Evolutionary conservation across 1,140 invertebrate species (phyloP).

Genomic region (Brachionus sp.): DNA sequence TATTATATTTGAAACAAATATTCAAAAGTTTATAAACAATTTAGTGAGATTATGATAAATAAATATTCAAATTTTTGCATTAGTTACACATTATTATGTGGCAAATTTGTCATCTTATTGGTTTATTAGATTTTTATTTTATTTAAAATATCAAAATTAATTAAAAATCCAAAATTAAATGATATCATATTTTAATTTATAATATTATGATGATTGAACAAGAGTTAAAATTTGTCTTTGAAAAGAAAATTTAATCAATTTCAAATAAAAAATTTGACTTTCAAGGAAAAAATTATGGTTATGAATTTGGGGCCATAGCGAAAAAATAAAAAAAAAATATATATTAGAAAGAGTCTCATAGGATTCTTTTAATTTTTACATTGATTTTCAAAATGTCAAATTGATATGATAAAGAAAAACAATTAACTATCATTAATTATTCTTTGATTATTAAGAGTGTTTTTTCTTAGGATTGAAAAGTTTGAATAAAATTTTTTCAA

Average conservation of each 20-base stretch:
- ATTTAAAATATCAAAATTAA: not conserved
- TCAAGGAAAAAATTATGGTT: too few relatives aligned
- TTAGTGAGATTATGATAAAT: conserved; percentile 8
- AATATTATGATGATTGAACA: not conserved
- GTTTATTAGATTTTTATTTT: not conserved
- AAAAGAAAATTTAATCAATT: not conserved
- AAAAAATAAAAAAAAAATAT: too few relatives aligned
- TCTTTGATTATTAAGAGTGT: too few relatives aligned
- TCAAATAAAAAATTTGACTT: too few relatives aligned
- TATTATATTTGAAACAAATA: not conserved
- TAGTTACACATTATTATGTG: not conserved
- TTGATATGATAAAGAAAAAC: too few relatives aligned
- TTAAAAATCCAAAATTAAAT: not conserved
- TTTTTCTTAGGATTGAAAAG: not conserved
- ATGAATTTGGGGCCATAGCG: too few relatives aligned
- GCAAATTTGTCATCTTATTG: not conserved
- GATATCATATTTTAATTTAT: not conserved
- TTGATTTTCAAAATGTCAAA: too few relatives aligned
- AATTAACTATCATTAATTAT: too few relatives aligned
- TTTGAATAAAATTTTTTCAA: not conserved
- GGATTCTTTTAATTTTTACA: too few relatives aligned
- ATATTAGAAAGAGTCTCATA: too few relatives aligned
- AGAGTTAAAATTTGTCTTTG: not conserved
- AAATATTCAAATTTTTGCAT: conserved; percentile 19
- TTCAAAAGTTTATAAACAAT: conserved; percentile 37